A percentile compares a stretch with the other conserved stretches of the same genome.
Conservation (phyloP, 2,797 vertebrate species). For the Arnoldichthys spilopterus region DNA sequence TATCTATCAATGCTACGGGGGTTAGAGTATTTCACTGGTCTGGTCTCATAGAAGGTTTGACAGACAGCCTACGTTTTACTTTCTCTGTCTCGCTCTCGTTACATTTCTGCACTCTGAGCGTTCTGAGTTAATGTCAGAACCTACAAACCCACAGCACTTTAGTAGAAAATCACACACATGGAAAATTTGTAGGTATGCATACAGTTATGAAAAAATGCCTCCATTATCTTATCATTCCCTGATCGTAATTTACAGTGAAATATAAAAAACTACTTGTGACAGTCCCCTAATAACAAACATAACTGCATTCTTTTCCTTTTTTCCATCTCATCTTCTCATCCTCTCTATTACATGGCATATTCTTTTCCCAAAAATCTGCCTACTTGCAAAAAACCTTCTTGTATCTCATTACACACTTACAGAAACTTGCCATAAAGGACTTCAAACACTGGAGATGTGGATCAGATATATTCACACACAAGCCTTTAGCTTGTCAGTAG, state of each 20-base stretch:
- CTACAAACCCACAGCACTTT: slow-evolving; percentile 52
- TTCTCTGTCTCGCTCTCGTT: neutral
- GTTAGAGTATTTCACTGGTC: slow-evolving; percentile 41
- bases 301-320: slow-evolving; percentile 9
- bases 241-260: slow-evolving; percentile 54
- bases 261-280: slow-evolving; percentile 17
- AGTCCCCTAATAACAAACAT: slow-evolving; percentile 20
- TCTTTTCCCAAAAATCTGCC: slow-evolving; percentile 8
- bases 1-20: slow-evolving; percentile 42
- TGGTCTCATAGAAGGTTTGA: slow-evolving; percentile 9
- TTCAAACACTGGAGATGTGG: slow-evolving; percentile 40
- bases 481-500: slow-evolving; percentile 57
- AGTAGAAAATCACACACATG: slow-evolving; percentile 48
- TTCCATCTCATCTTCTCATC: slow-evolving; percentile 7
- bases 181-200: slow-evolving; percentile 43
- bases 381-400: slow-evolving; percentile 25
- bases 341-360: neutral
- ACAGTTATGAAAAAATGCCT: slow-evolving; percentile 37
- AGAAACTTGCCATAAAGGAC: slow-evolving; percentile 26
- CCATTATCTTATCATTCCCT: slow-evolving; percentile 32
- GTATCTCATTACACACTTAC: slow-evolving; percentile 36
- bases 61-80: slow-evolving; percentile 1
- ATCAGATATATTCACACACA: slow-evolving; percentile 49
- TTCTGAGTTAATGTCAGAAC: slow-evolving; percentile 43
- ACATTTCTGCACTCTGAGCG: neutral